Base-by-base conservation (phyloP, 2,888 invertebrate genomes). In the Ephialtes manifestator region DNA sequence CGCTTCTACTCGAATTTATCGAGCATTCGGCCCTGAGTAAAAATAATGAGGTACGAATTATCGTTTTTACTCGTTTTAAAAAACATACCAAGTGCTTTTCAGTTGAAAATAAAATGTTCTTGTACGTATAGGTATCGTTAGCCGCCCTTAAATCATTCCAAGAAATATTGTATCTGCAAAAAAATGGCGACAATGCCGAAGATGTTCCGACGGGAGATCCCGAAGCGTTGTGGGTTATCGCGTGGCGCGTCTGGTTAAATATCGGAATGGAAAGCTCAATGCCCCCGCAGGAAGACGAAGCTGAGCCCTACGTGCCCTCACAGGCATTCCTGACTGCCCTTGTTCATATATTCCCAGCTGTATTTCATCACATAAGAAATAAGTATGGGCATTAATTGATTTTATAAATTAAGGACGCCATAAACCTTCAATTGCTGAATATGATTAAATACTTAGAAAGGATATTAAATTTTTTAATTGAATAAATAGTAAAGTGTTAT, bases 131-230 rank as follows among this genome's bases (percentile, higher is more conserved):
- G 96, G 96, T 98, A 1, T 99, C 99, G 0, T 96, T 99, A 89
- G 98, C 99, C 2, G 99, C 99, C 0, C 94, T 99, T 8, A 99
- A 99, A 94, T 98, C 99, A 15, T 98, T 99, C 94, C 99, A 99
- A 95, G 99, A 99, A 94, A 98, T 99, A 89, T 96, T 99, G 88
- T 97, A 97, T 90, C 92, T 95, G 65, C 96, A 96, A 90, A 96
- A 96, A 91, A 95, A 94, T 88, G 91, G 91, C 63, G 94, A 95
- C 81, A 93, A 91, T 55, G 91, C 94, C 3, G 93, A 95, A 90
- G 95, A 95, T 89, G 71, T 74, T 24, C 81, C 85, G n/a, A 20
- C 75, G 31, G 92, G 94, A 90, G 95, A 95, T 89, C 91, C 93
- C 0, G 94, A 95, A 92, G 95, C 96, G 87, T 95, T 97, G 90